Percentiles rank a stretch among this genome's conserved stretches.
Evolutionary conservation across 1,140 invertebrate species (phyloP).

Genomic region (Drosophila kikkawai): DNA sequence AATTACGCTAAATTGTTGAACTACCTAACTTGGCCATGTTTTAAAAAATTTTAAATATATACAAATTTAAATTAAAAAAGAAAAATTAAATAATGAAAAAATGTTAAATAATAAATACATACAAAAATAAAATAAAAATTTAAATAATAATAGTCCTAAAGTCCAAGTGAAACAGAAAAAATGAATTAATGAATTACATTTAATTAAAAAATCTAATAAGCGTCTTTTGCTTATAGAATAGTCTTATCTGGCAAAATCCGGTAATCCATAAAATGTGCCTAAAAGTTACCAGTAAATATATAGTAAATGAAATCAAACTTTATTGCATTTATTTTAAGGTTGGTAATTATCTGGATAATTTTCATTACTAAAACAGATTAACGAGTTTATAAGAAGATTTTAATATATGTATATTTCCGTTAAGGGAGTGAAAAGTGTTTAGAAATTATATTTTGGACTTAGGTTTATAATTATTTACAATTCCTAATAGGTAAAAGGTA

Average conservation of each 20-base stretch:
- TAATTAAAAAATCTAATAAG: neutral
- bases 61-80: too few relatives aligned
- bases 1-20: too few relatives aligned
- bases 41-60: too few relatives aligned
- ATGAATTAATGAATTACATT: too few relatives aligned
- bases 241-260: neutral
- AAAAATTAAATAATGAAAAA: too few relatives aligned
- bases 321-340: slow-evolving; percentile 55
- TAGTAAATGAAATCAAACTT: slow-evolving; percentile 55
- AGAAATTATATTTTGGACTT: slow-evolving; percentile 29
- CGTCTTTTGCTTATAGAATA: neutral
- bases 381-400: slow-evolving; percentile 4
- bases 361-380: slow-evolving; percentile 27
- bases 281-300: slow-evolving; percentile 24
- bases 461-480: slow-evolving; percentile 63
- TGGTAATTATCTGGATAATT: slow-evolving; percentile 18
- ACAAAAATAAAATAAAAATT: too few relatives aligned
- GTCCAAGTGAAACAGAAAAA: neutral
- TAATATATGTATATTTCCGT: slow-evolving; percentile 16
- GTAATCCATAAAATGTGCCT: neutral
- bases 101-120: too few relatives aligned
- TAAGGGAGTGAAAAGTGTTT: slow-evolving; percentile 54
- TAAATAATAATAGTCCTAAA: neutral
- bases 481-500: slow-evolving; percentile 22
- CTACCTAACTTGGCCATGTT: too few relatives aligned